Percentiles rank a stretch among this genome's conserved stretches.
Evolutionary conservation across 1,140 invertebrate species (phyloP).

Genomic region (Berghia stephanieae): DNA sequence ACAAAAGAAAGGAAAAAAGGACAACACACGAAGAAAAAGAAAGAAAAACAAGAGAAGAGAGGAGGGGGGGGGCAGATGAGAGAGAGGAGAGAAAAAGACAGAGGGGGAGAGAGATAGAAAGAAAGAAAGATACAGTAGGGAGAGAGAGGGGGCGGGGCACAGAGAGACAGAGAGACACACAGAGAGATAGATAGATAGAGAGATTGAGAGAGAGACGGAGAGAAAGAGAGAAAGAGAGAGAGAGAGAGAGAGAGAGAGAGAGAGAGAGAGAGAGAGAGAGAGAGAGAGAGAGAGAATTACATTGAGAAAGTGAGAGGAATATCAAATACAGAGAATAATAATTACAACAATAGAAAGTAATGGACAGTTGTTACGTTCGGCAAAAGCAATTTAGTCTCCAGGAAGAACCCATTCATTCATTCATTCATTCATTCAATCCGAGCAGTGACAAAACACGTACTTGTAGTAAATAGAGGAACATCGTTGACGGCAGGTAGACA

Average conservation of each 20-base stretch:
- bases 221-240: no score
- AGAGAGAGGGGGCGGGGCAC: background rate
- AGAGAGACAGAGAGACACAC: constrained; percentile 11
- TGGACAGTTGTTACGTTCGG: background rate
- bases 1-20: background rate
- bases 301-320: background rate
- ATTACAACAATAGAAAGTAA: background rate
- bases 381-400: no score
- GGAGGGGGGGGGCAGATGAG: background rate
- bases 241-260: constrained; percentile 15
- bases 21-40: background rate
- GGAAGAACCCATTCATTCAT: background rate
- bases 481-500: no score
- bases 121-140: constrained; percentile 1
- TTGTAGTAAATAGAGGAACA: no score
- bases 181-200: constrained; percentile 10
- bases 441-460: no score
- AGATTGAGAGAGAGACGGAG: no score
- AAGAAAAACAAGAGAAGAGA: background rate
- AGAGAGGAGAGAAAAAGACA: background rate
- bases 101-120: constrained; percentile 12
- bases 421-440: background rate
- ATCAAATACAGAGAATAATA: background rate
- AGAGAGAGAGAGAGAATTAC: background rate
- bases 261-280: background rate